These are phyloP conservation scores for Trissolcus brochymenae DNA, from an alignment of 2,888 invertebrate species.

Conservation along the genomic window DNA sequence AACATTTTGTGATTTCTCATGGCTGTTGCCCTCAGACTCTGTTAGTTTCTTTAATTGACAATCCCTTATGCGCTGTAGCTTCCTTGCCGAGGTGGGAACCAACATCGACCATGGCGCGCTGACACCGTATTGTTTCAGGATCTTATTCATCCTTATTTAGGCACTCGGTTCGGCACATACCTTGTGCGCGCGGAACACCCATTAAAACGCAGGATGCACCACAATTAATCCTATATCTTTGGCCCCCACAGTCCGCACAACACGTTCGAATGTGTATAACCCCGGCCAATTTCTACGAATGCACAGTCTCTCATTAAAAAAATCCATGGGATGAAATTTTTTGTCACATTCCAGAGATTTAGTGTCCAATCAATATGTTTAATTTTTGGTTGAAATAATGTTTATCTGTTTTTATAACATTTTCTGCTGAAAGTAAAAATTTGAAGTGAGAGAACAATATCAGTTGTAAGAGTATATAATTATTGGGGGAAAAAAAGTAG, in stretches of 20 bases:
- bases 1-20: slow-evolving; percentile 41
- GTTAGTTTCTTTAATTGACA: slow-evolving; percentile 76
- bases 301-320: slow-evolving; percentile 68
- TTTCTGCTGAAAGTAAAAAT: neutral
- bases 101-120: slow-evolving; percentile 70
- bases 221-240: slow-evolving; percentile 52
- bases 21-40: slow-evolving; percentile 65
- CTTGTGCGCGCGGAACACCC: slow-evolving; percentile 44
- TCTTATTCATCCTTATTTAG: slow-evolving; percentile 67
- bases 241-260: slow-evolving; percentile 28
- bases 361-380: neutral
- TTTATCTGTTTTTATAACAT: too few relatives aligned
- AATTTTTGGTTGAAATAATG: neutral
- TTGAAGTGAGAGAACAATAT: neutral
- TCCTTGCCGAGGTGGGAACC: slow-evolving; percentile 72
- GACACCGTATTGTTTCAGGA: slow-evolving; percentile 75
- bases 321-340: neutral
- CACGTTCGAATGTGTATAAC: slow-evolving; percentile 27
- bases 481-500: neutral
- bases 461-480: neutral
- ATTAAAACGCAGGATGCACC: slow-evolving; percentile 48
- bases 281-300: slow-evolving; percentile 46
- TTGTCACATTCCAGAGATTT: neutral
- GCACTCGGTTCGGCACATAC: slow-evolving; percentile 47
- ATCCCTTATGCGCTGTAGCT: slow-evolving; percentile 61